Percentiles rank a stretch among this genome's conserved stretches.
Conservation (phyloP, 2,113 vertebrate species). For the Campylomormyrus tamandua region DNA sequence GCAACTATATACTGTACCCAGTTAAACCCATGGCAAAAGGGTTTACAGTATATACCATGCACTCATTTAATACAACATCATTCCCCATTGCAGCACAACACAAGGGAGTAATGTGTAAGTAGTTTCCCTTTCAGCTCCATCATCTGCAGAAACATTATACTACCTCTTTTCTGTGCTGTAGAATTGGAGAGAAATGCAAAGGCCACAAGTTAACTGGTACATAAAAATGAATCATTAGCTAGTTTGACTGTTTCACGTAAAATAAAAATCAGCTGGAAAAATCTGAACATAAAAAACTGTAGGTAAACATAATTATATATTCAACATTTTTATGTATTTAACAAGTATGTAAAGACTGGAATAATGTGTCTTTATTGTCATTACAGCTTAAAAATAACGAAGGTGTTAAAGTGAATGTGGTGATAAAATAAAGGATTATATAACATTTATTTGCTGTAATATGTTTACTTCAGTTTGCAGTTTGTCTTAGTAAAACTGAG, state of each 20-base stretch:
- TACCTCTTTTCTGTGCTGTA: conserved; percentile 95
- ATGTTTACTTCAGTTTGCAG: neutral
- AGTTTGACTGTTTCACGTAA: neutral
- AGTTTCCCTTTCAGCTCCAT: conserved; percentile 7
- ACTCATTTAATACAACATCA: conserved; percentile 57
- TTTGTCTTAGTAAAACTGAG: neutral
- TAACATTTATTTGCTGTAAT: neutral
- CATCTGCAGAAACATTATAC: conserved; percentile 36
- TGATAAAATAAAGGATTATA: neutral
- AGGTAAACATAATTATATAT: neutral
- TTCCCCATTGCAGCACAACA: conserved; percentile 53
- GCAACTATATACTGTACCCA: neutral
- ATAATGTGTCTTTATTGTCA: neutral
- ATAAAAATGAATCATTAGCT: conserved; percentile 18
- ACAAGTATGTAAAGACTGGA: neutral
- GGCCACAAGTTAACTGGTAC: conserved; percentile 31
- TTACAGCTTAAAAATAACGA: neutral
- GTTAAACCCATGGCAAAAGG: conserved; percentile 56
- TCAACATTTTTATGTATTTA: neutral
- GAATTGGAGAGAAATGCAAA: conserved; percentile 67
- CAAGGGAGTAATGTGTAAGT: conserved; percentile 36
- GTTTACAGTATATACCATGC: conserved; percentile 68
- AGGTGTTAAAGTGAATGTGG: neutral
- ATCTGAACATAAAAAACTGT: neutral
- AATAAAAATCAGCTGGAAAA: neutral